Evolutionary conservation across 2,888 invertebrate genomes (phyloP), one percentile per base, ranked within the genome.

Genomic region (Callimorpha dominula): DNA sequence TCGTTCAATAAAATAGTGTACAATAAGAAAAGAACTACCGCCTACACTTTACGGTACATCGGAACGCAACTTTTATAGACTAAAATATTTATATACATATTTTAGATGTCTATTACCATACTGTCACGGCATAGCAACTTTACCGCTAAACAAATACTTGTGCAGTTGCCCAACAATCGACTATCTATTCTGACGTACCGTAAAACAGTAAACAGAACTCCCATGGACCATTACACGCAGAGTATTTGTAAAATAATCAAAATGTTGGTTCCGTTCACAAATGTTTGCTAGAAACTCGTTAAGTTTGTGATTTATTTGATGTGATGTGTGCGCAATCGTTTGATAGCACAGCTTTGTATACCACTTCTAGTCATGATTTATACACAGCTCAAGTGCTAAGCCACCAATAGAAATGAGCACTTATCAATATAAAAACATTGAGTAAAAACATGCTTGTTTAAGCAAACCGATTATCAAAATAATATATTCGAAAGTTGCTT

Each of bases 221-320:
- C 88, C 87, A 91, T 88, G 93, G 91, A 87, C 95, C 94, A 95
- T 95, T 95, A 95, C 92, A 84, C 87, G 81, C 88, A 74, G 83
- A 94, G 93, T 94, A 93, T 94, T 95, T 94, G 94, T 91, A 90
- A 92, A 94, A 94, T 93, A 94, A 91, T 90, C 91, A 91, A 93
- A 88, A 93, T 88, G 89, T 87, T 84, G 76, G 84, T 75, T 86
- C 83, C 87, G 87, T 87, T 84, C 88, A 89, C 92, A 90, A 91
- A 93, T 94, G 91, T 94, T 94, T 93, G 92, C 90, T 86, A 86
- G 88, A 89, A 91, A 88, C 92, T 93, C 92, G 91, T 94, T 92
- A 92, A 91, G 88, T 89, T 87, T 88, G 88, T 91, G 92, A 93
- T 93, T 92, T 93, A 92, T 94, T 93, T 91, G 91, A 91, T 89